Conservation (phyloP, 2,113 vertebrate species). For the Ptilorrhoa leucosticta region DNA sequence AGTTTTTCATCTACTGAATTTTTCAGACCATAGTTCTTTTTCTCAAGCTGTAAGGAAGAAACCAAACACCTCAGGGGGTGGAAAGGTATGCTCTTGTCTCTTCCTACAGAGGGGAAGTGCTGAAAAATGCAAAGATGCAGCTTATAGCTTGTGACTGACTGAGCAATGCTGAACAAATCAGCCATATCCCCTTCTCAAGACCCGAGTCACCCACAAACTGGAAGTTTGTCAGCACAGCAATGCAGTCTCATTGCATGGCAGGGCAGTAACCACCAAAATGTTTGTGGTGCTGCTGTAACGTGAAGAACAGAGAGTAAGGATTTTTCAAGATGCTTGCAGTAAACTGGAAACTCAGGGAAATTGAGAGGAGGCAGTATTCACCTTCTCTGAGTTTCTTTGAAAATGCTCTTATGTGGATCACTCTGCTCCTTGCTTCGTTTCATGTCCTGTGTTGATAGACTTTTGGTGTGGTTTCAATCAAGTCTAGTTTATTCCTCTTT, state of each 20-base stretch:
- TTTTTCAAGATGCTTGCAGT: not conserved
- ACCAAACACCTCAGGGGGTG: fast-evolving
- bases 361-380: not conserved
- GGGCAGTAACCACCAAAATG: not conserved
- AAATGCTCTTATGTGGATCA: not conserved
- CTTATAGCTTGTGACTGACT: not conserved
- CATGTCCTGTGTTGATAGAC: not conserved
- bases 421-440: not conserved
- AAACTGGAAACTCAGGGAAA: not conserved
- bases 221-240: not conserved
- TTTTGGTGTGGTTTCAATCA: not conserved
- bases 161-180: not conserved
- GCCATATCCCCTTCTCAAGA: fast-evolving
- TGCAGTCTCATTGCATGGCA: fast-evolving
- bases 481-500: not conserved
- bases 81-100: not conserved
- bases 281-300: not conserved
- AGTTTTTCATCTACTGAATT: not conserved
- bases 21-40: not conserved
- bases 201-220: not conserved
- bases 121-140: not conserved
- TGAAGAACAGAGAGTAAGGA: not conserved
- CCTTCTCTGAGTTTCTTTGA: not conserved
- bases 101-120: not conserved
- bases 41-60: not conserved